Evolutionary conservation across 2,113 vertebrate species (phyloP).

Genomic region (Camelus dromedarius): DNA sequence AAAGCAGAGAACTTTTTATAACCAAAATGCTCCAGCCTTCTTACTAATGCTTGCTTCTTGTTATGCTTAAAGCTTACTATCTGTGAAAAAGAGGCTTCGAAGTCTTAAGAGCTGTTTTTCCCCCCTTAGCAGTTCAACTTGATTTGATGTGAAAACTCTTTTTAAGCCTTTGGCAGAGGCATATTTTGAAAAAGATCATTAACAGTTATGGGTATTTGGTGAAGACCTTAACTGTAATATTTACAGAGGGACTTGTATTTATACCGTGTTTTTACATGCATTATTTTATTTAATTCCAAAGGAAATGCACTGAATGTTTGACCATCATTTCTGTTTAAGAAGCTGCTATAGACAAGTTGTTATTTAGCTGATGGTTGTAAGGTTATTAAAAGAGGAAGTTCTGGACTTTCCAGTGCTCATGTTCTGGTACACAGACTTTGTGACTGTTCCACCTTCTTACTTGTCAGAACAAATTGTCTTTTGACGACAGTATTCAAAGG

Average conservation of each 20-base stretch:
- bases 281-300: slow-evolving; percentile 49
- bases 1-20: not conserved
- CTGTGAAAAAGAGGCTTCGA: not conserved
- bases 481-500: not conserved
- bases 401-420: not conserved
- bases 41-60: not conserved
- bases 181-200: slow-evolving; percentile 18
- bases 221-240: slow-evolving; percentile 32
- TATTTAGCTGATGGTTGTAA: not conserved
- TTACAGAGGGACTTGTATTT: slow-evolving; percentile 48
- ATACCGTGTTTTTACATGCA: not conserved
- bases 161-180: slow-evolving; percentile 2
- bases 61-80: slow-evolving; percentile 1
- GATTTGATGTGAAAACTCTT: slow-evolving; percentile 44
- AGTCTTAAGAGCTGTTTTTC: not conserved
- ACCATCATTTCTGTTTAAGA: slow-evolving; percentile 30
- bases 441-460: not conserved
- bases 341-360: not conserved
- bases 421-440: not conserved
- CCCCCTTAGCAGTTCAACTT: not conserved
- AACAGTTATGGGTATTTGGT: not conserved
- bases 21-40: not conserved
- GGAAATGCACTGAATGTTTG: slow-evolving; percentile 29
- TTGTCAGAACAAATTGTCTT: not conserved
- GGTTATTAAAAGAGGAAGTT: not conserved